These are phyloP conservation scores for Psittacula echo DNA, from an alignment of 2,797 vertebrate genomes.

Conservation along the genomic window DNA sequence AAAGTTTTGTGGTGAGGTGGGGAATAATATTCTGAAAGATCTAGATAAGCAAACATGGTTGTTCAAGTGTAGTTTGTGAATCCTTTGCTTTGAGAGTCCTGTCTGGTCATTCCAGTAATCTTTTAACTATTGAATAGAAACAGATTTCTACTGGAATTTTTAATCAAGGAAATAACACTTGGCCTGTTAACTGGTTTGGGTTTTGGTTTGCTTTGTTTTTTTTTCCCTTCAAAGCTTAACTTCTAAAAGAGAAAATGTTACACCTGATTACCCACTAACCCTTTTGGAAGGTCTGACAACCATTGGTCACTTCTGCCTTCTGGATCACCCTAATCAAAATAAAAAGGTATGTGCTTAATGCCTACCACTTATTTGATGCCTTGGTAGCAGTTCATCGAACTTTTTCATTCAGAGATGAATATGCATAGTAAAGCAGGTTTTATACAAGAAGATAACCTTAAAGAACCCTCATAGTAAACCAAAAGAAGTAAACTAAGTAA, in stretches of 20 bases:
- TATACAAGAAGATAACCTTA: neutral
- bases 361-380: neutral
- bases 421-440: neutral
- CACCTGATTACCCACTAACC: slow-evolving; percentile 95
- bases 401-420: neutral
- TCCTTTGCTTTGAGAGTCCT: neutral
- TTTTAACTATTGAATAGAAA: neutral
- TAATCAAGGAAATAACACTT: neutral
- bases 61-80: neutral
- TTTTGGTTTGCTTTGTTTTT: neutral
- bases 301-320: slow-evolving; percentile 93
- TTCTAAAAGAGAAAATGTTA: slow-evolving; percentile 90
- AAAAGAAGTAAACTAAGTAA: neutral
- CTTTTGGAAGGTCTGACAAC: slow-evolving; percentile 94
- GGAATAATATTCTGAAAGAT: neutral
- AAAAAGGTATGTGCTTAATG: slow-evolving; percentile 83
- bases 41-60: neutral
- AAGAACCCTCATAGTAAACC: neutral
- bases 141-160: neutral
- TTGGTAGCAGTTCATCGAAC: neutral
- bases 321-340: slow-evolving; percentile 82
- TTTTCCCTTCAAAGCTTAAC: slow-evolving; percentile 71
- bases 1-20: neutral
- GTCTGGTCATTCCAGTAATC: neutral
- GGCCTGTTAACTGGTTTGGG: neutral